A percentile compares a stretch with the other conserved stretches of the same genome.
Conservation (phyloP, 2,888 invertebrate species). For the Rhamnusium bicolor region DNA sequence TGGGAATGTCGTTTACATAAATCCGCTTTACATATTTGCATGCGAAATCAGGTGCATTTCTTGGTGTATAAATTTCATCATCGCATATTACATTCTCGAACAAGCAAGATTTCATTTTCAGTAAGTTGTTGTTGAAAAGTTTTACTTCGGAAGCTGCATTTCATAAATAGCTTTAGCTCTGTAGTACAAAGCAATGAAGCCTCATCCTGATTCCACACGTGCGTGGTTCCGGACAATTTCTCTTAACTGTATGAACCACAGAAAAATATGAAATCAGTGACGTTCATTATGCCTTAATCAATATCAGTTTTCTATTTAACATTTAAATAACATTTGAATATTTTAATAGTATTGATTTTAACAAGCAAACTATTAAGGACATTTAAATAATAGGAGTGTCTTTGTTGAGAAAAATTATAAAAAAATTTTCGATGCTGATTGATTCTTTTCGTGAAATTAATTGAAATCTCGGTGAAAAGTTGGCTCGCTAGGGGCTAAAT, state of each 20-base stretch:
- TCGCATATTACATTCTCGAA: slow-evolving; percentile 1
- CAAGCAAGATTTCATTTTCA: slow-evolving; percentile 5
- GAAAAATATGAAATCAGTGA: neutral
- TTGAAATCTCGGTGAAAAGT: too few species aligned
- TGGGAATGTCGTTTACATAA: neutral
- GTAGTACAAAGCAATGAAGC: neutral
- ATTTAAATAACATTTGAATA: too few species aligned
- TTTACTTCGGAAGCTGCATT: neutral
- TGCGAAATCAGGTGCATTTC: neutral
- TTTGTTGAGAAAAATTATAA: too few species aligned
- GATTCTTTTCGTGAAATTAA: too few species aligned
- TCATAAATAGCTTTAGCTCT: slow-evolving; percentile 1
- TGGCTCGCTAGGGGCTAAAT: too few species aligned
- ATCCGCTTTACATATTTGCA: neutral
- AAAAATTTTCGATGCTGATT: too few species aligned
- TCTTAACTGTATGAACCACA: neutral
- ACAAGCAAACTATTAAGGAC: too few species aligned
- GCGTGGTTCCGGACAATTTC: neutral
- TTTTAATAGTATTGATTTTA: too few species aligned
- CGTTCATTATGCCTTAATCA: neutral
- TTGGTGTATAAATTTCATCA: slow-evolving; percentile 1
- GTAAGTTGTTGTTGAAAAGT: neutral
- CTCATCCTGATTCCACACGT: neutral
- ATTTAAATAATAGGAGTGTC: too few species aligned
- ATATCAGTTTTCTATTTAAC: neutral